Percentiles rank a stretch among this genome's conserved stretches.
Conservation (phyloP, 2,113 vertebrate genomes). For the Melanerpes formicivorus region DNA sequence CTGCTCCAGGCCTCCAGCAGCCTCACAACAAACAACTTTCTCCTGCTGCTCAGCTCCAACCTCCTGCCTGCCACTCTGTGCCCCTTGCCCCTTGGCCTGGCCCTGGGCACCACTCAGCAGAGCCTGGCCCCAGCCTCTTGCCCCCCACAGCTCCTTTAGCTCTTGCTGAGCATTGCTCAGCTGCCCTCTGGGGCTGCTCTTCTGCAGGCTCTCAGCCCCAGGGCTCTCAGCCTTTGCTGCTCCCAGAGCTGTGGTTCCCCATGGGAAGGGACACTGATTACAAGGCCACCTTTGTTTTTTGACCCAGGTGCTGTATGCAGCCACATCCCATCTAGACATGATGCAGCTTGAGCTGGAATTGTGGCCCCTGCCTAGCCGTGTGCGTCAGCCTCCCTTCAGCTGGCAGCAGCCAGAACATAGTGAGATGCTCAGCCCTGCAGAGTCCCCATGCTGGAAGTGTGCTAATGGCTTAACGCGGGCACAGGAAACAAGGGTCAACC, state of each 20-base stretch:
- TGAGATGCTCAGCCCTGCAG: neutral
- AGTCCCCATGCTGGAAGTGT: neutral
- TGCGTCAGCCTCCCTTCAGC: accelerated
- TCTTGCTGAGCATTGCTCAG: too few species aligned
- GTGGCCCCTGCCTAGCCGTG: accelerated
- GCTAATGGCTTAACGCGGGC: neutral
- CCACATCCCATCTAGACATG: neutral
- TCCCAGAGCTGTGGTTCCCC: neutral
- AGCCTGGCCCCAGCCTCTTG: too few species aligned
- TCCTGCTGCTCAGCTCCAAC: too few species aligned
- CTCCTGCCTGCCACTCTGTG: too few species aligned
- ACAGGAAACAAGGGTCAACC: neutral
- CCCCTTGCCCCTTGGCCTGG: too few species aligned
- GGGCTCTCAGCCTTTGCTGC: too few species aligned
- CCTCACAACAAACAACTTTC: too few species aligned
- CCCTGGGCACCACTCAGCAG: too few species aligned
- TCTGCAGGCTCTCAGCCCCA: too few species aligned
- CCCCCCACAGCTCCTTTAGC: too few species aligned
- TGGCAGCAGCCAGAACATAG: neutral
- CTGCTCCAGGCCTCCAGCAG: too few species aligned
- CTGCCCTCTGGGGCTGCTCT: too few species aligned
- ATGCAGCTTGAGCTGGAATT: accelerated
- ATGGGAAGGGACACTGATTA: accelerated
- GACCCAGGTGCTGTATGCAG: accelerated
- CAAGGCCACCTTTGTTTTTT: neutral